phyloP scores from a whole-genome alignment of 1,140 invertebrate genomes.

The Neodiprion pinetum region DNA sequence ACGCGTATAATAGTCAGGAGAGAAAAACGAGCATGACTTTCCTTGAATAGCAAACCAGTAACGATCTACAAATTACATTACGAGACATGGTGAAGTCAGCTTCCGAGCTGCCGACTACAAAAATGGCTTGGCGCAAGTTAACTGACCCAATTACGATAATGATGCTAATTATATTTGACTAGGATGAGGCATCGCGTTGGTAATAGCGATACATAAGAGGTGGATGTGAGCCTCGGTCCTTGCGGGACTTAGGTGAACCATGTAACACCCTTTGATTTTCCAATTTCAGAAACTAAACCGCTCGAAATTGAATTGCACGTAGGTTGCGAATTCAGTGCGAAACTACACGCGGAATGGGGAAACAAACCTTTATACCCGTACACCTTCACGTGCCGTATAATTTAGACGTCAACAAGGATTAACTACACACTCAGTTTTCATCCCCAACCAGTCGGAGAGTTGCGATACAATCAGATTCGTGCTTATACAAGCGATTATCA shows the following conservation, averaged over 20 bases:
- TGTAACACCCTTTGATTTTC: background rate
- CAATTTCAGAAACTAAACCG: conserved; percentile 10
- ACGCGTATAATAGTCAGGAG: background rate
- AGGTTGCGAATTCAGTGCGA: background rate
- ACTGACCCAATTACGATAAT: background rate
- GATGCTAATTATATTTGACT: background rate
- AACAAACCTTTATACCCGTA: no score
- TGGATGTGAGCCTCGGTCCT: background rate
- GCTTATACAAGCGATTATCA: background rate
- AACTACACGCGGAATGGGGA: background rate
- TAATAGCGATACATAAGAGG: background rate
- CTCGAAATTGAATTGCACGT: background rate
- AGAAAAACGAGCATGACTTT: background rate
- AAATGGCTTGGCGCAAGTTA: background rate
- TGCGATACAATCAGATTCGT: background rate
- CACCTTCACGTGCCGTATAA: background rate
- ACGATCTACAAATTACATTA: background rate
- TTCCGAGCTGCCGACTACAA: background rate
- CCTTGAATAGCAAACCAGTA: background rate
- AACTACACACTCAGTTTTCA: background rate
- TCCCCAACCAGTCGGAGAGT: background rate
- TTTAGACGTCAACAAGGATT: background rate
- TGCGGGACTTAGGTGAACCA: background rate
- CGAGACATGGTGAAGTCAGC: background rate
- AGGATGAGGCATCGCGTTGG: background rate